These are phyloP conservation scores for Trisateles emortualis DNA, from an alignment of 2,888 invertebrate genomes.

Conservation along the genomic window DNA sequence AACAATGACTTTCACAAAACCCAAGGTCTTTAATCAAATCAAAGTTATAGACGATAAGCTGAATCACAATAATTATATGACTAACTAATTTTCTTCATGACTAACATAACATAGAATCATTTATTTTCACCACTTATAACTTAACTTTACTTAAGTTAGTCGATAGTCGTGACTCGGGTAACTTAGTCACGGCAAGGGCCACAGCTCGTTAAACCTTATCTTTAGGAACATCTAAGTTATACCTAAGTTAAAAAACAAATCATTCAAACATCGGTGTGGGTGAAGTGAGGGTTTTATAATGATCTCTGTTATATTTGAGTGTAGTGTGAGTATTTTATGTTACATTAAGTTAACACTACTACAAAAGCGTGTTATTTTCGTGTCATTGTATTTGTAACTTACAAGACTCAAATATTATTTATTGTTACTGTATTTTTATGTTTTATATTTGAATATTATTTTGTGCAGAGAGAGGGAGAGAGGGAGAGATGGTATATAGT, in stretches of 20 bases:
- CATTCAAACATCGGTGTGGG: slow-evolving; percentile 17
- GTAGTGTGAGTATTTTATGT: slow-evolving; percentile 17
- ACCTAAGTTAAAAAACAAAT: slow-evolving; percentile 35
- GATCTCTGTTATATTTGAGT: slow-evolving; percentile 34
- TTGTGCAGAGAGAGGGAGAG: too few species aligned
- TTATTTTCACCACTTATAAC: slow-evolving; percentile 43
- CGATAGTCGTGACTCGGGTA: slow-evolving; percentile 69
- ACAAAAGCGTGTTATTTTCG: background rate
- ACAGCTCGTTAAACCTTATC: slow-evolving; percentile 70
- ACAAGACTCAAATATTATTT: too few species aligned
- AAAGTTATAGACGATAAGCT: slow-evolving; percentile 12
- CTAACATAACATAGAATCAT: slow-evolving; percentile 31
- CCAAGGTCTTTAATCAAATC: slow-evolving; percentile 18
- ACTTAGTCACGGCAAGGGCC: slow-evolving; percentile 74
- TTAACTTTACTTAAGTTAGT: slow-evolving; percentile 34
- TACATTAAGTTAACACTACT: too few species aligned
- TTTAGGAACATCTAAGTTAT: slow-evolving; percentile 56
- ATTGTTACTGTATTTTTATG: too few species aligned
- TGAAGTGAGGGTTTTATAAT: slow-evolving; percentile 30
- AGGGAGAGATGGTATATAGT: too few species aligned
- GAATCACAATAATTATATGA: slow-evolving; percentile 30
- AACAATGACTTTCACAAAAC: slow-evolving; percentile 12
- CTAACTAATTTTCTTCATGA: slow-evolving; percentile 37
- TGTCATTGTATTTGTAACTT: too few species aligned
- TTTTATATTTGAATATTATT: too few species aligned